Conservation (phyloP, 1,140 invertebrate species). For the Zaprionus inermis region DNA sequence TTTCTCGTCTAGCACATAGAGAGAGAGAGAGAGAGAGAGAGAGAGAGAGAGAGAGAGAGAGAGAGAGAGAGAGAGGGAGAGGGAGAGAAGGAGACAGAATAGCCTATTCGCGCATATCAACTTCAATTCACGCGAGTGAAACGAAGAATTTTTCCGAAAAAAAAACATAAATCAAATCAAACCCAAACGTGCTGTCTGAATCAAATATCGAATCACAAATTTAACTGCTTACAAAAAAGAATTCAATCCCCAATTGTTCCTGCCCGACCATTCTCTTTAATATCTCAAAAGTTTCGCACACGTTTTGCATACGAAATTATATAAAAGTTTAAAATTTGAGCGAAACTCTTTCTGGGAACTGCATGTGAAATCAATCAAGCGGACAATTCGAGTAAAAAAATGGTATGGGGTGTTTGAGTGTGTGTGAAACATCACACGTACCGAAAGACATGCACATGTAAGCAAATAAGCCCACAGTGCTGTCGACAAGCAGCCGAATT, state of each 20-base stretch:
- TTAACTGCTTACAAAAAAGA: neutral
- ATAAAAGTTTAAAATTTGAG: neutral
- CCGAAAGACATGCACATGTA: neutral
- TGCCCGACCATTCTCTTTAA: neutral
- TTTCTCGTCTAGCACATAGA: conserved; percentile 2
- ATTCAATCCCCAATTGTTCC: neutral
- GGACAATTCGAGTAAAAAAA: conserved; percentile 3
- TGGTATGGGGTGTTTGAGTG: neutral
- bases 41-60: neutral
- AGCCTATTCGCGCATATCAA: neutral
- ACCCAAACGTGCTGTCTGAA: conserved; percentile 16
- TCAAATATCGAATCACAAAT: conserved; percentile 4
- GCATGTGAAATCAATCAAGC: neutral
- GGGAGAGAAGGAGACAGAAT: neutral
- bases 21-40: neutral
- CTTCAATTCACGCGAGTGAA: neutral
- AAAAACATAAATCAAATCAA: conserved; percentile 11
- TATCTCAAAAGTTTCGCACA: neutral
- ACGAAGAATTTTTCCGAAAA: neutral
- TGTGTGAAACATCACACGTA: conserved; percentile 16
- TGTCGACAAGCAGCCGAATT: neutral
- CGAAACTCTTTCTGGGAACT: conserved; percentile 7
- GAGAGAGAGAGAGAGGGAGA: neutral
- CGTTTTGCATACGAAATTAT: neutral
- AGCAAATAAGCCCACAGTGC: neutral